Evolutionary conservation across 92 coral and sea anemone genomes (phyloP).

Genomic region (Porites rus): DNA sequence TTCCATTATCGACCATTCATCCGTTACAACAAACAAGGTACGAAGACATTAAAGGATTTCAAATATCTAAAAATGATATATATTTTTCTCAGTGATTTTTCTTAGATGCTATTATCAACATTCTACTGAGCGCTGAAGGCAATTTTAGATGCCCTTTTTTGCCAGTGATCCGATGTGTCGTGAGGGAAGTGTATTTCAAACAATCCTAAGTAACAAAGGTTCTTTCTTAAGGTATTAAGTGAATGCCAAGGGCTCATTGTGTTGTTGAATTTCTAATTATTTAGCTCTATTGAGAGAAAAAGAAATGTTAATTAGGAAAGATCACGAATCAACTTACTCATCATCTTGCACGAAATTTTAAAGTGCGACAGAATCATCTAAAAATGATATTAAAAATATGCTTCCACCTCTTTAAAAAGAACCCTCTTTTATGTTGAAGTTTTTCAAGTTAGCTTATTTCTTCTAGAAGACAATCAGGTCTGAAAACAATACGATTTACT

Average conservation of each 20-base stretch:
- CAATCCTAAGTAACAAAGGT: not conserved
- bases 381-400: too few species aligned
- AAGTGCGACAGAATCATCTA: not conserved
- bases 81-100: not conserved
- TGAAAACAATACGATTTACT: not conserved
- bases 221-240: slow-evolving; percentile 5
- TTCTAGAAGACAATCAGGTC: not conserved
- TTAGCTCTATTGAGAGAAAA: not conserved
- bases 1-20: slow-evolving; percentile 10
- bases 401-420: too few species aligned
- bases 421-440: not conserved
- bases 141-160: not conserved
- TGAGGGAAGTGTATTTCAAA: not conserved
- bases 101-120: too few species aligned
- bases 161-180: not conserved
- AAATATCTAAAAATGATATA: not conserved
- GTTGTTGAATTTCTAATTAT: not conserved
- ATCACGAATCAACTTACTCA: too few species aligned
- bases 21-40: slow-evolving; percentile 18
- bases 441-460: slow-evolving; percentile 10
- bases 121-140: not conserved
- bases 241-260: slow-evolving; percentile 1
- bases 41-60: not conserved
- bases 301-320: not conserved
- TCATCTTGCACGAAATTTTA: not conserved